Evolutionary conservation across 2,888 invertebrate genomes (phyloP), one percentile per base, ranked within the genome.

Genomic region (Temnothorax ravouxi): DNA sequence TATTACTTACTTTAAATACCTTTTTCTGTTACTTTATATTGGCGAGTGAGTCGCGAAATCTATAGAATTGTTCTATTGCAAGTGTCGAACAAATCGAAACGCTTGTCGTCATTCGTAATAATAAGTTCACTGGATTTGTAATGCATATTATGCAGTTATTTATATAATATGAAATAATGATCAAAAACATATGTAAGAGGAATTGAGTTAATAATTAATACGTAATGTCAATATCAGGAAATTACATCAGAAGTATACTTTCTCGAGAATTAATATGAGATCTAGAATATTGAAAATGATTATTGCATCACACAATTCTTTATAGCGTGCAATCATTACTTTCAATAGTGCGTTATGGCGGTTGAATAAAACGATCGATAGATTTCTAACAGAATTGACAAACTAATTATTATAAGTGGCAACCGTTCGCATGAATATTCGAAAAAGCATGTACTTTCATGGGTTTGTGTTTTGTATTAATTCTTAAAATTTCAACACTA

Each of bases 371-470:
- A 62, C 21, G 4, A 59, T 34, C 29, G 21, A 21, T 75, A 50
- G 11, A 41, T 67, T 21, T 52, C 8, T 74, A 83, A 85, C 38
- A 75, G 67, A 88, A 90, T 88, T 76, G 82, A 86, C 80, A 72
- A 90, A 89, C 83, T 59, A 47, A 67, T 67, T 50, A 15, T 47
- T 50, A 15, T 47, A 82, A 88, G 77, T 84, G 84, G 86, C 85
- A 89, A 91, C 72, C 84, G 84, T 91, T 89, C 87, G 84, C 88
- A 85, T 74, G 85, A 89, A 88, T 90, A 88, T 89, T 92, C 88
- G 90, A 91, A 93, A 91, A 94, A 94, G 93, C 94, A 93, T 92
- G 93, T 94, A 94, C 94, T 94, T 94, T 94, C 94, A 94, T 94
- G 94, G 94, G 93, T 94, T 94, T 94, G 92, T 94, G 91, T 94